Evolutionary conservation across 2,888 invertebrate species (phyloP).

Genomic region (Apamea sordens): DNA sequence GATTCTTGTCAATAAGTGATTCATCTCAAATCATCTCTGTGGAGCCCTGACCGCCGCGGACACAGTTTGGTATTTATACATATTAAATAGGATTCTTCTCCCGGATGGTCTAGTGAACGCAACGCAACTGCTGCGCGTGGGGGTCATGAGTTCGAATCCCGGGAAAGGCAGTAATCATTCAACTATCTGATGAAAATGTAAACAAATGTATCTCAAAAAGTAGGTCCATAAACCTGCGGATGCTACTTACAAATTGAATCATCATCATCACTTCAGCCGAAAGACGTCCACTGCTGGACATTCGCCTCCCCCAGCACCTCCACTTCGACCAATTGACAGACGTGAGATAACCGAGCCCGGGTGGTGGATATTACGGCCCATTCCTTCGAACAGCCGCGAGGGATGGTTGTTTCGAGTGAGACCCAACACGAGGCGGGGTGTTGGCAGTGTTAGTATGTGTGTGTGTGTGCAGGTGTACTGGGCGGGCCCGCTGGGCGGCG

Average conservation of each 20-base stretch:
- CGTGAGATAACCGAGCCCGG: background rate
- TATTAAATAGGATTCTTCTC: no score
- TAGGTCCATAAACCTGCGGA: background rate
- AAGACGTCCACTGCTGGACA: no score
- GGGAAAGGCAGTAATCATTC: background rate
- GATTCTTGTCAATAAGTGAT: no score
- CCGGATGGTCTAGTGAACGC: no score
- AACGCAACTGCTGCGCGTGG: no score
- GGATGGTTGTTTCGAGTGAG: background rate
- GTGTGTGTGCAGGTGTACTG: slow-evolving; percentile 86
- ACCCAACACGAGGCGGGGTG: background rate
- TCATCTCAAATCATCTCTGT: no score
- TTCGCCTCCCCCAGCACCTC: no score
- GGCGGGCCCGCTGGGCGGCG: slow-evolving; percentile 84
- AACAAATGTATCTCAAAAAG: background rate
- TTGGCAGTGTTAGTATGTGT: background rate
- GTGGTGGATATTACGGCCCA: background rate
- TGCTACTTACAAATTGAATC: background rate
- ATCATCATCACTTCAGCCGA: no score
- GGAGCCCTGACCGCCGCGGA: no score
- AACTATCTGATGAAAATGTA: no score
- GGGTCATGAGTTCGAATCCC: background rate
- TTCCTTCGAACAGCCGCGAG: background rate
- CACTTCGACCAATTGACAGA: background rate
- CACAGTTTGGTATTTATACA: no score